A percentile compares a stretch with the other conserved stretches of the same genome.
These are phyloP conservation scores for Leucophora obtusa DNA, from an alignment of 2,888 invertebrate species.

Conservation along the genomic window DNA sequence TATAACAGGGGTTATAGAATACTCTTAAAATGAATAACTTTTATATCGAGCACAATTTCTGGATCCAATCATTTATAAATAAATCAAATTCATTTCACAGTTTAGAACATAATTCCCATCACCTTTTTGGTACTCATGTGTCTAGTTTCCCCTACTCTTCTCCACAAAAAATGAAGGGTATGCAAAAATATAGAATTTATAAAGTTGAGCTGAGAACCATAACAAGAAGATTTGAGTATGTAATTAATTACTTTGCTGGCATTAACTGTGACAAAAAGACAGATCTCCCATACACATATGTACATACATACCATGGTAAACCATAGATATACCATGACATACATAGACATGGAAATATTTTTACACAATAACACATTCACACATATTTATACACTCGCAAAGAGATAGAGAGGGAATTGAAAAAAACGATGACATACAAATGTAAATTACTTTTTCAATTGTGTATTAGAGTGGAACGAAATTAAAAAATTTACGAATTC, in stretches of 20 bases:
- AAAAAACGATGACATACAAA: slow-evolving; percentile 44
- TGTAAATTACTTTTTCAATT: slow-evolving; percentile 41
- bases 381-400: no score
- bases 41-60: no score
- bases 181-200: slow-evolving; percentile 29
- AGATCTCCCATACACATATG: slow-evolving; percentile 11
- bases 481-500: no score
- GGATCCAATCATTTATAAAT: no score
- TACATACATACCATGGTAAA: slow-evolving; percentile 1
- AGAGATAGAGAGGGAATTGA: neutral
- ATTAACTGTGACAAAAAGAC: slow-evolving; percentile 60
- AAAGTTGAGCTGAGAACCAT: slow-evolving; percentile 68
- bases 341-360: slow-evolving; percentile 1
- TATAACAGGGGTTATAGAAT: no score
- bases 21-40: no score
- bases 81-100: no score
- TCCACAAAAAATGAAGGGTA: neutral
- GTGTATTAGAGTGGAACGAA: neutral
- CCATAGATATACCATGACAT: slow-evolving; percentile 13
- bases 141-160: no score
- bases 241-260: slow-evolving; percentile 66
- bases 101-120: no score
- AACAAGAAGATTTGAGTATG: slow-evolving; percentile 73
- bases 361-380: neutral
- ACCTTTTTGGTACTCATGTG: no score